Evolutionary conservation across 2,113 vertebrate genomes (phyloP), one percentile per base, ranked within the genome.

Genomic region (Sander vitreus): DNA sequence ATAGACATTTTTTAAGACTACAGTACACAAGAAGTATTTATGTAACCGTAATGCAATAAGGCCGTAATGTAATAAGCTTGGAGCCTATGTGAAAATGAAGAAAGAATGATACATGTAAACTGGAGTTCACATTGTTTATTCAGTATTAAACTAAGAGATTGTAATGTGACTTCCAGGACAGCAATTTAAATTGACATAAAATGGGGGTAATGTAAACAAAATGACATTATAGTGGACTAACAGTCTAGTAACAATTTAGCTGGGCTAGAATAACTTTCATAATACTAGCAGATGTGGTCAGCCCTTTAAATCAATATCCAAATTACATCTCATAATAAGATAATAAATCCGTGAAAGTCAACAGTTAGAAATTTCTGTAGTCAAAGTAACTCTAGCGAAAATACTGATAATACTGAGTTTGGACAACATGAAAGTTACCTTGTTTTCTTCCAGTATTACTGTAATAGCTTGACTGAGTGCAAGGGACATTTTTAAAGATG

Each of bases 101-200:
- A 76, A 57, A 45, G 60, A 59, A 51, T 47, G 27, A 62, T 16
- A 68, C 67, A 76, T 14, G 59, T 25, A 45, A 64, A 19, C 57
- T 86, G 83, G 81, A 89, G 72, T 93, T 94, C 93, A 94, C 93
- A 93, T 93, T 93, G 84, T 93, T 93, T 93, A 93, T 94, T 94
- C 90, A 86, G 85, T 91, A 85, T 90, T 84, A 89, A 90, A 93
- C 80, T 84, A 89, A 89, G 73, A 83, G 43, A 81, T 87, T 82
- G 82, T 73, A 91, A 89, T 83, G 81, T 78, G 83, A 91, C 76
- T 85, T 93, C 88, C 86, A 89, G 72, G 73, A 86, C 86, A 89
- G 88, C 87, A 90, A 88, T 74, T 84, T 48, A 91, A 89, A 87
- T 72, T 33, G 84, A 87, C 86, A 85, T 75, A 82, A 87, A 84